Evolutionary conservation across 1,140 invertebrate species (phyloP).

Genomic region (Drosophila kohkoa): DNA sequence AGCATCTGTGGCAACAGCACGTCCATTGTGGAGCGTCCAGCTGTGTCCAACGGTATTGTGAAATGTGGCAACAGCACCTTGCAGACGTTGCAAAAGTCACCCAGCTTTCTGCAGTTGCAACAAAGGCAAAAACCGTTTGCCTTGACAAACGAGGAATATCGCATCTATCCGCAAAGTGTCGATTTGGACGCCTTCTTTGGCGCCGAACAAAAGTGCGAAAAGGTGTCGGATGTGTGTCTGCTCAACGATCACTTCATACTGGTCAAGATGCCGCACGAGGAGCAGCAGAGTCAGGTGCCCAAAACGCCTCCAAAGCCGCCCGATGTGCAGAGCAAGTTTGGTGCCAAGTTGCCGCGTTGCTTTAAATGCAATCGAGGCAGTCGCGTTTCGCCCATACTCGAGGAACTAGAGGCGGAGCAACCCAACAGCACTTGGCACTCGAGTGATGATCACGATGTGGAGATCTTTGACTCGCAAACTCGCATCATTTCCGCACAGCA

Average conservation of each 20-base stretch:
- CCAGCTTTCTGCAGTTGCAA: constrained; percentile 26
- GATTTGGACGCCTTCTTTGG: constrained; percentile 73
- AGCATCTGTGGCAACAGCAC: constrained; percentile 19
- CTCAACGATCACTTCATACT: constrained; percentile 81
- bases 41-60: background rate
- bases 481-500: constrained; percentile 21
- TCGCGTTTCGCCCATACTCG: constrained; percentile 62
- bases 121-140: constrained; percentile 4
- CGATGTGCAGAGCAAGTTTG: constrained; percentile 2
- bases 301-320: background rate
- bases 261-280: constrained; percentile 69
- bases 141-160: constrained; percentile 50
- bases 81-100: constrained; percentile 8
- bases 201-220: constrained; percentile 60
- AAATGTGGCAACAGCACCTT: constrained; percentile 16
- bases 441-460: constrained; percentile 17
- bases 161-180: constrained; percentile 73
- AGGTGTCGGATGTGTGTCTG: constrained; percentile 76
- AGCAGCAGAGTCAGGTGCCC: background rate
- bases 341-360: constrained; percentile 58
- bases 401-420: constrained; percentile 47
- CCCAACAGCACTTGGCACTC: constrained; percentile 16
- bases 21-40: constrained; percentile 11
- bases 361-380: constrained; percentile 70
- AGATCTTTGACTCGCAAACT: constrained; percentile 49